Evolutionary conservation across 2,888 invertebrate species (phyloP).

Genomic region (Augochlorella aurata): DNA sequence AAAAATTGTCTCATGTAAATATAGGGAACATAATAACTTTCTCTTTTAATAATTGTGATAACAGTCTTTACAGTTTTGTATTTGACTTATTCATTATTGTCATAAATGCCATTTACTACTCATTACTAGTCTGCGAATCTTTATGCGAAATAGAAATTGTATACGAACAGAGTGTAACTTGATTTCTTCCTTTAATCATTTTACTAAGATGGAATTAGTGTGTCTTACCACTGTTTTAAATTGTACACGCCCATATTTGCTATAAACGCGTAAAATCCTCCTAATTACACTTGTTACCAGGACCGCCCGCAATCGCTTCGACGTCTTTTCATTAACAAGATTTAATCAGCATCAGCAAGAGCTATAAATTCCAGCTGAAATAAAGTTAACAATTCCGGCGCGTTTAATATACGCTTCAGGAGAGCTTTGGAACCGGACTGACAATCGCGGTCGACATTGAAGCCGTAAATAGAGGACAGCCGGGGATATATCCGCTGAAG

Average conservation of each 20-base stretch:
- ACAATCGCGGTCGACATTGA: neutral
- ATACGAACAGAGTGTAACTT: too few species aligned
- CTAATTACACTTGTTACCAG: neutral
- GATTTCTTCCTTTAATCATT: neutral
- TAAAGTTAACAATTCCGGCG: neutral
- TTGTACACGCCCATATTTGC: too few species aligned
- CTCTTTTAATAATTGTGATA: too few species aligned
- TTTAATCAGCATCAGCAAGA: neutral
- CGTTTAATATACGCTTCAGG: neutral
- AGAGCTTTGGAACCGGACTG: neutral
- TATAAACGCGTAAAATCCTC: neutral
- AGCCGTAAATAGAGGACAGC: neutral
- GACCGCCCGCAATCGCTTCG: neutral
- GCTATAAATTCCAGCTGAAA: neutral
- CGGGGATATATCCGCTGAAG: conserved; percentile 10
- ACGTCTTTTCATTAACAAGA: neutral
- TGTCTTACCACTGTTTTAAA: neutral
- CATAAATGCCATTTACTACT: too few species aligned
- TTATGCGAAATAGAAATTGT: too few species aligned
- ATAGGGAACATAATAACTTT: too few species aligned
- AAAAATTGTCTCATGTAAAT: too few species aligned
- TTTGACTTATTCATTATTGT: too few species aligned
- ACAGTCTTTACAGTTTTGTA: too few species aligned
- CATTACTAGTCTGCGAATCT: too few species aligned
- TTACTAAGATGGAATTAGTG: neutral